A percentile compares a stretch with the other conserved stretches of the same genome.
These are phyloP conservation scores for Drosophila athabasca DNA, from an alignment of 1,140 invertebrate genomes.

Conservation along the genomic window DNA sequence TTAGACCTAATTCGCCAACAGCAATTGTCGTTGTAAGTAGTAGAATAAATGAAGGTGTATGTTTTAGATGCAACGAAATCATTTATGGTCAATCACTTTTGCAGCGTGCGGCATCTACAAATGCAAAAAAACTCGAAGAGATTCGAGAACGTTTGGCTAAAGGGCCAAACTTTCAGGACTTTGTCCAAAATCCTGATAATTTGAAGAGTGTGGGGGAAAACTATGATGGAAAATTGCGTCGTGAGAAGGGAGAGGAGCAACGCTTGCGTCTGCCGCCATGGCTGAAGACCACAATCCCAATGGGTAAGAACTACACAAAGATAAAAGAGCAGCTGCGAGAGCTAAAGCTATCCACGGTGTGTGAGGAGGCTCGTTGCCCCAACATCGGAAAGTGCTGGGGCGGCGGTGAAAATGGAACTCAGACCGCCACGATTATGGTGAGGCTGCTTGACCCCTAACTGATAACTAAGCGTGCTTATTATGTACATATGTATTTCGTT, in stretches of 20 bases:
- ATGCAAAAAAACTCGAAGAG: conserved; percentile 83
- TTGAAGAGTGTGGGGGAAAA: conserved; percentile 85
- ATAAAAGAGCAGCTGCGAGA: conserved; percentile 94
- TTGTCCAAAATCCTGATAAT: conserved; percentile 84
- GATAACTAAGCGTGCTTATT: conserved; percentile 26
- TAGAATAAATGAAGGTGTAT: too few relatives aligned
- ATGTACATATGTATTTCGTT: conserved; percentile 60
- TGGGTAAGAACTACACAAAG: conserved; percentile 92
- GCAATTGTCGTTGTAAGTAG: conserved; percentile 19
- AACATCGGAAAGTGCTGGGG: conserved; percentile 99
- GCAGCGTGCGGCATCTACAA: conserved; percentile 62
- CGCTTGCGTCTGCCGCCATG: conserved; percentile 96
- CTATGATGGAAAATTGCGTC: conserved; percentile 93
- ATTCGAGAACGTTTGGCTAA: conserved; percentile 86
- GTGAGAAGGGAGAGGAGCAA: conserved; percentile 91
- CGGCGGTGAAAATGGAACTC: conserved; percentile 93
- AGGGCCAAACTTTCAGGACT: conserved; percentile 88
- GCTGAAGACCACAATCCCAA: conserved; percentile 97
- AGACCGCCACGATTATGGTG: conserved; percentile 96
- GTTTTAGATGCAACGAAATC: too few relatives aligned
- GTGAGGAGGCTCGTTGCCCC: conserved; percentile 99
- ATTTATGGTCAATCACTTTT: conserved; percentile 13
- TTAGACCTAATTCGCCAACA: conserved; percentile 24
- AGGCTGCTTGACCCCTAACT: conserved; percentile 53
- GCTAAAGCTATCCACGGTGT: conserved; percentile 98